A percentile compares a stretch with the other conserved stretches of the same genome.
These are phyloP conservation scores for Anisognathus igniventris DNA, from an alignment of 2,797 vertebrate species.

Conservation along the genomic window DNA sequence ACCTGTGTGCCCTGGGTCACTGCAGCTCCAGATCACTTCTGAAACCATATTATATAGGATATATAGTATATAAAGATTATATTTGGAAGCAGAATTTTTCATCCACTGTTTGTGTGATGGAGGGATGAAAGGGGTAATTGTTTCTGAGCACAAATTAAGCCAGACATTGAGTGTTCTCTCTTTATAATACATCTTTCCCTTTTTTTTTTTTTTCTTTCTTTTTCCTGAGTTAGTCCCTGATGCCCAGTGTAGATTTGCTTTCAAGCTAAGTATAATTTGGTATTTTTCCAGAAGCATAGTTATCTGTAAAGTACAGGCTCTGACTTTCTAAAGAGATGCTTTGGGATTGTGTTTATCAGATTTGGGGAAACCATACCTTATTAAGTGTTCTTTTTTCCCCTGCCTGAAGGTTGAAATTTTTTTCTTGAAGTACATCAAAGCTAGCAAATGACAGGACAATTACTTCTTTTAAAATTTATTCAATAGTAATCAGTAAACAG, in stretches of 20 bases:
- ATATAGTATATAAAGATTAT: too few species aligned
- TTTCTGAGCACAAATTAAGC: neutral
- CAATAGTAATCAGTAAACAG: neutral
- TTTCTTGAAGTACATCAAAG: neutral
- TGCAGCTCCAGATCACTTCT: neutral
- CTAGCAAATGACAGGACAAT: neutral
- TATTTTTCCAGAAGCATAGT: constrained; percentile 26
- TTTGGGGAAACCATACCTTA: neutral
- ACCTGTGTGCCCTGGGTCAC: neutral
- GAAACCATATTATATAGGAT: neutral
- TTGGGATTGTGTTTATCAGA: constrained; percentile 7
- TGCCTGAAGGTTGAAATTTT: neutral
- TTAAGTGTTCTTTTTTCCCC: neutral
- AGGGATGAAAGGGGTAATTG: neutral
- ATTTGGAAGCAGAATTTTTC: neutral
- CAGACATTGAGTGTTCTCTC: neutral
- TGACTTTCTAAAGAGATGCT: constrained; percentile 4
- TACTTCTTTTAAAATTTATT: neutral
- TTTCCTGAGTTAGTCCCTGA: neutral
- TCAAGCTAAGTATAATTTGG: constrained; percentile 15
- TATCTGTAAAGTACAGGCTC: neutral
- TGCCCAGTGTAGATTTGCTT: constrained; percentile 28
- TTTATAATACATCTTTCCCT: neutral
- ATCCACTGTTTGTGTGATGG: neutral
- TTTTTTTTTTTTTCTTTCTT: neutral